These are phyloP conservation scores for Bujurquina vittata DNA, from an alignment of 2,113 vertebrate genomes.

Conservation along the genomic window DNA sequence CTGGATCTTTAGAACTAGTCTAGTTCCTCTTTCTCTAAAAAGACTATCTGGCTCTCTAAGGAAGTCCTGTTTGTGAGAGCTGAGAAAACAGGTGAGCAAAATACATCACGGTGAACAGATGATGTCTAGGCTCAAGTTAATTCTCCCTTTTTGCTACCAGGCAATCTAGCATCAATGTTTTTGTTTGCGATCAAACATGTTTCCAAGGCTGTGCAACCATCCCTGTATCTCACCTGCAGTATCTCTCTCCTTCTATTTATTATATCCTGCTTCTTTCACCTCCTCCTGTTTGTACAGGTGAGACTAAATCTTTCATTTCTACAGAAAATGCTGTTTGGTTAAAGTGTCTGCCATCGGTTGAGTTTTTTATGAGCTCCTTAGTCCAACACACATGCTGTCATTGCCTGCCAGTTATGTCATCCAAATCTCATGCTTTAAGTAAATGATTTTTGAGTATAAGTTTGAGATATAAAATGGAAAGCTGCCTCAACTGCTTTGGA, in stretches of 20 bases:
- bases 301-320: slow-evolving; percentile 45
- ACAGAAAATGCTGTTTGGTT: slow-evolving; percentile 41
- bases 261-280: neutral
- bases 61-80: neutral
- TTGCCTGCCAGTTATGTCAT: slow-evolving; percentile 41
- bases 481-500: slow-evolving; percentile 35
- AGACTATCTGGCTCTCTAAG: neutral
- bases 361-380: slow-evolving; percentile 29
- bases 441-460: slow-evolving; percentile 57
- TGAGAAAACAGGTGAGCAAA: slow-evolving; percentile 10
- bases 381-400: slow-evolving; percentile 49
- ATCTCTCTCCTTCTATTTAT: neutral
- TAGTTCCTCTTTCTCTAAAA: slow-evolving; percentile 1
- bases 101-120: slow-evolving; percentile 14
- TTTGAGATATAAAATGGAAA: slow-evolving; percentile 50
- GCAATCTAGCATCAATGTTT: slow-evolving; percentile 24
- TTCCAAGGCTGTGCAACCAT: slow-evolving; percentile 21
- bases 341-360: slow-evolving; percentile 21
- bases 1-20: neutral
- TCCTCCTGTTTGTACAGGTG: slow-evolving; percentile 41
- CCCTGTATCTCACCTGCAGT: slow-evolving; percentile 14
- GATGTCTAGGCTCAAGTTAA: slow-evolving; percentile 17
- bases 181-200: slow-evolving; percentile 35
- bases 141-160: slow-evolving; percentile 22
- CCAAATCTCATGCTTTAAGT: slow-evolving; percentile 49